Base-by-base conservation (phyloP, 2,888 invertebrate species). In the Euphydryas editha region DNA sequence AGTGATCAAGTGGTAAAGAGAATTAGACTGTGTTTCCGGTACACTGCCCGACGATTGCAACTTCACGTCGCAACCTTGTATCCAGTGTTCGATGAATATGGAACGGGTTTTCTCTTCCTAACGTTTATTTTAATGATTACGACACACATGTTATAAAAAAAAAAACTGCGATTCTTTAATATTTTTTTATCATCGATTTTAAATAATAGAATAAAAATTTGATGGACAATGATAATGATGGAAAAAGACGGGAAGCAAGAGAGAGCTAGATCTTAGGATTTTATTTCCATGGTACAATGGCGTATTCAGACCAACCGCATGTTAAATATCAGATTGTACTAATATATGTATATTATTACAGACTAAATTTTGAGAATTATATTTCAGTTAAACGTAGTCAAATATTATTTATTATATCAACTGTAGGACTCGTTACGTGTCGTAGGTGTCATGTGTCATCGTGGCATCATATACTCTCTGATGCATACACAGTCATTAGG, bases 1-100 rank as follows among this genome's bases (percentile, higher is more conserved):
- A 58, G 37, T 54, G 66, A 70, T 60, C 72, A 65, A 67, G 67
- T 71, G 65, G 62, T 49, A 72, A 62, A 49, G 63, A 61, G 65
- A 63, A 69, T 65, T 67, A 62, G 55, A 64, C 59, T 60, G 61
- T 59, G 51, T 63, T 59, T 64, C 63, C 63, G 64, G 67, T 69
- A 69, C 65, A 65, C 56, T 61, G 65, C 15, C 49, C 36, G 39
- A 7, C 56, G 30, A n/a, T 13, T 24, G 37, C 18, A 57, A 46
- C 49, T 39, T 36, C 56, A 49, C n/a, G 30, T 36, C 24, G n/a
- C 5, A 18, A 57, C 60, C 18, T 30, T 51, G 49, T 49, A 56
- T 61, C 24, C 56, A 65, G 49, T 20, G 20, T 42, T 60, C 61
- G 49, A 65, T 61, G 49, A 17, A 65, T 56, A 59, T 36, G 36